Evolutionary conservation across 2,113 vertebrate species (phyloP), one percentile per base, ranked within the genome.

Genomic region (Thalassoma bifasciatum): DNA sequence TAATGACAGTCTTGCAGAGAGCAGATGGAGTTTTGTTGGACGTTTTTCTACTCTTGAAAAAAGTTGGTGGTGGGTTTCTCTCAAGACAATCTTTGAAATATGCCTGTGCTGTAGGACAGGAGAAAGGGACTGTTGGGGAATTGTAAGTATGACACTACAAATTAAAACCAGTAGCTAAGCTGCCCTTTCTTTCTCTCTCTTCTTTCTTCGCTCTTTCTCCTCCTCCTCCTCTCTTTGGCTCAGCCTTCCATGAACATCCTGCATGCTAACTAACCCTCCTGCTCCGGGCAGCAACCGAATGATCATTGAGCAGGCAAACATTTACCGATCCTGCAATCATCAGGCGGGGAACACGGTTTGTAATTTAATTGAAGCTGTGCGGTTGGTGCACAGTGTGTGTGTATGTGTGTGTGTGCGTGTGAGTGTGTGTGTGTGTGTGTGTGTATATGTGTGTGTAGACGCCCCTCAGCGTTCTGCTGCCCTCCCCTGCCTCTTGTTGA

Each of bases 281-380:
- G 76, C 71, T 72, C 65, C 46, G 16, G 62, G 66, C 76, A 42
- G 76, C 71, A 75, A 68, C 80, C 81, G 38, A 72, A 75, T 66
- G 37, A 77, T 87, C 66, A 76, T 24, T 52, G 82, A 83, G 73
- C 66, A 61, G 67, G 49, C 64, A 74, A 77, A 84, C 81, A 82
- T 86, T 87, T 75, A 85, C 84, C 44, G 36, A 81, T 76, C 81
- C 72, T 38, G 10, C 69, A 42, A 71, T 83, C 83, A 84, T 72
- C 79, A 54, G 59, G 47, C 67, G 3, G 53, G 61, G 61, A 62
- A 71, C 80, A 79, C 53, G 34, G 78, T 80, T 79, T 84, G 80
- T 86, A 54, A 88, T 89, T 86, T 83, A 83, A 90, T 79, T 83
- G 82, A 79, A 38, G 60, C 34, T 53, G 59, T 62, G 71, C 59